These are phyloP conservation scores for Podabrus alpinus DNA, from an alignment of 2,888 invertebrate species.

Conservation along the genomic window DNA sequence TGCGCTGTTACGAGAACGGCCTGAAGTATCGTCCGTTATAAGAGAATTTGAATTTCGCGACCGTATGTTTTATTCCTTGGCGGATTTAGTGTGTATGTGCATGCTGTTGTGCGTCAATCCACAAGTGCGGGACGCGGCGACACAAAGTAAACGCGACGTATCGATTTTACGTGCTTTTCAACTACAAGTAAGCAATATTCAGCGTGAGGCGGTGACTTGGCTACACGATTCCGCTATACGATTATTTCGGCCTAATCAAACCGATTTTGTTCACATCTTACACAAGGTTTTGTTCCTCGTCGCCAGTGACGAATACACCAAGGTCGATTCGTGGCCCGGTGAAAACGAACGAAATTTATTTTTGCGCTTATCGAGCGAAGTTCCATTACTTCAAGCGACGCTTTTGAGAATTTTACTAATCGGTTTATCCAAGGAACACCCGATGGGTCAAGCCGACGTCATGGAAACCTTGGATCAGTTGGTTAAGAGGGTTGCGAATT, in stretches of 20 bases:
- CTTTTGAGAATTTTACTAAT: slow-evolving; percentile 81
- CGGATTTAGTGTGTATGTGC: slow-evolving; percentile 84
- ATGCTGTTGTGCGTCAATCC: slow-evolving; percentile 80
- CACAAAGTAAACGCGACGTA: slow-evolving; percentile 56
- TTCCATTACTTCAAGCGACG: slow-evolving; percentile 85
- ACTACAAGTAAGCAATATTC: slow-evolving; percentile 60
- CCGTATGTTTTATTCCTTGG: slow-evolving; percentile 79
- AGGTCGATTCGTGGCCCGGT: slow-evolving; percentile 84
- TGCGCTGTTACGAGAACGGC: slow-evolving; percentile 70
- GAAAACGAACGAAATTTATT: slow-evolving; percentile 83
- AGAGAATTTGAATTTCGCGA: slow-evolving; percentile 74
- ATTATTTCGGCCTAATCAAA: slow-evolving; percentile 70
- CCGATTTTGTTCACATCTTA: slow-evolving; percentile 76
- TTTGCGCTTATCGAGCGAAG: slow-evolving; percentile 82
- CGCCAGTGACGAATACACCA: slow-evolving; percentile 78
- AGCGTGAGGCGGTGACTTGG: slow-evolving; percentile 88
- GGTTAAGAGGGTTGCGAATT: slow-evolving; percentile 80
- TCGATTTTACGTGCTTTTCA: slow-evolving; percentile 58
- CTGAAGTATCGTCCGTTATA: slow-evolving; percentile 65
- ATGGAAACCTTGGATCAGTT: slow-evolving; percentile 86
- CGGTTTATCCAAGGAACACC: slow-evolving; percentile 75
- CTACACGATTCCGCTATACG: slow-evolving; percentile 79
- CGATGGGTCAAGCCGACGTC: slow-evolving; percentile 79
- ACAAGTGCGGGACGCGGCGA: slow-evolving; percentile 70
- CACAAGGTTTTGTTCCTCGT: slow-evolving; percentile 82